Evolutionary conservation across 1,140 invertebrate species (phyloP).

Genomic region (Palaemon carinicauda): DNA sequence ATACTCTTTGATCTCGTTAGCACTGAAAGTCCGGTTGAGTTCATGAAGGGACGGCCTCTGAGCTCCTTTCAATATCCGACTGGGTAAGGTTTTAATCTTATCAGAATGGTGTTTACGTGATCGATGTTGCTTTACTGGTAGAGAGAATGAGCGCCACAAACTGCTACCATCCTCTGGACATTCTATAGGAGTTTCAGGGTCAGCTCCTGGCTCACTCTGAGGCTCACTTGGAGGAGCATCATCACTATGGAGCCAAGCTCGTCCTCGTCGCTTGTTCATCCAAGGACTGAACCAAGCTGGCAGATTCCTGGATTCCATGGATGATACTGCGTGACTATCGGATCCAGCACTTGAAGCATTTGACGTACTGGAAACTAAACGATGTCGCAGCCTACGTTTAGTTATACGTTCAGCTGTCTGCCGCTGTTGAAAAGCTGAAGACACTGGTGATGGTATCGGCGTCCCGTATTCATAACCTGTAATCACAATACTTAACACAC

Average conservation of each 20-base stretch:
- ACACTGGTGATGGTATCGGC: conserved; percentile 64
- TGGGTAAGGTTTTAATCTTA: conserved; percentile 39
- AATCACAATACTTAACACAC: conserved; percentile 41
- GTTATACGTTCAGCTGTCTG: conserved; percentile 37
- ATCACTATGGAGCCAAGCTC: conserved; percentile 33
- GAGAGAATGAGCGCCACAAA: conserved; percentile 31
- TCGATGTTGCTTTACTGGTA: conserved; percentile 27
- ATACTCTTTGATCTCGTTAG: conserved; percentile 48
- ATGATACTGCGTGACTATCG: conserved; percentile 10
- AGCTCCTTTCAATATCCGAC: conserved; percentile 21
- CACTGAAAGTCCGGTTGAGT: conserved; percentile 33
- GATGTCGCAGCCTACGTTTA: neutral
- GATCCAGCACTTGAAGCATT: conserved; percentile 31
- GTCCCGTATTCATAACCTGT: conserved; percentile 68
- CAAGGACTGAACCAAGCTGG: conserved; percentile 20
- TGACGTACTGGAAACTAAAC: conserved; percentile 7
- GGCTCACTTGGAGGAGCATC: conserved; percentile 46
- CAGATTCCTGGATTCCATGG: neutral
- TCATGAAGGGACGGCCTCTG: conserved; percentile 28
- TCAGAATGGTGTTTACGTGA: conserved; percentile 23
- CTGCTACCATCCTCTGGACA: neutral
- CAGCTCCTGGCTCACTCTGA: conserved; percentile 38
- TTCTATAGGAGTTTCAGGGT: neutral
- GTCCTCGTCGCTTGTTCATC: neutral
- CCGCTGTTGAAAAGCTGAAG: conserved; percentile 47